Percentiles rank a stretch among this genome's conserved stretches.
phyloP scores from a whole-genome alignment of 2,888 invertebrate species.

The Mallateleia sp. region DNA sequence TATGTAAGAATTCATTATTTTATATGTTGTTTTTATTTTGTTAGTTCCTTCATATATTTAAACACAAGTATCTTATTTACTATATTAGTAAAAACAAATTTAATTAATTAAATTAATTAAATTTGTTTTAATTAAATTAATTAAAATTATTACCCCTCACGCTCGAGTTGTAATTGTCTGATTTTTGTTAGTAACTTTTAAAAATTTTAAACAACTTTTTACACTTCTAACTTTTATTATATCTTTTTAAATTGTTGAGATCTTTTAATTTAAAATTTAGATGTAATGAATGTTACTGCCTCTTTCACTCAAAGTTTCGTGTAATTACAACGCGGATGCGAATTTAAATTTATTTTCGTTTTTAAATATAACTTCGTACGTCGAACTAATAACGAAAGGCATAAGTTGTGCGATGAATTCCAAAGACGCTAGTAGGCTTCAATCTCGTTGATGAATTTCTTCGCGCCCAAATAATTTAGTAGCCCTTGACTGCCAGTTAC shows the following conservation, averaged over 20 bases:
- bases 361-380: neutral
- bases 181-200: too few relatives aligned
- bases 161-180: too few relatives aligned
- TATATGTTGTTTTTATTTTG: too few relatives aligned
- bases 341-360: neutral
- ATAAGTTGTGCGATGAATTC: slow-evolving; percentile 33
- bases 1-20: slow-evolving; percentile 94
- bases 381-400: slow-evolving; percentile 14
- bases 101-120: too few relatives aligned
- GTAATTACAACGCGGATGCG: neutral
- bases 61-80: too few relatives aligned
- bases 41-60: too few relatives aligned
- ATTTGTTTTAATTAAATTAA: too few relatives aligned
- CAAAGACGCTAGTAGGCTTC: slow-evolving; percentile 38
- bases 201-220: too few relatives aligned
- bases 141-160: too few relatives aligned
- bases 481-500: slow-evolving; percentile 69
- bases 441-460: slow-evolving; percentile 65
- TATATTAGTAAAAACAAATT: too few relatives aligned
- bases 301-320: neutral
- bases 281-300: neutral
- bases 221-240: too few relatives aligned
- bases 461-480: slow-evolving; percentile 58
- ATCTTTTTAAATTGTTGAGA: too few relatives aligned
- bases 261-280: slow-evolving; percentile 43